Conservation (phyloP, 1,140 invertebrate species). For the Pteromalus puparum region DNA sequence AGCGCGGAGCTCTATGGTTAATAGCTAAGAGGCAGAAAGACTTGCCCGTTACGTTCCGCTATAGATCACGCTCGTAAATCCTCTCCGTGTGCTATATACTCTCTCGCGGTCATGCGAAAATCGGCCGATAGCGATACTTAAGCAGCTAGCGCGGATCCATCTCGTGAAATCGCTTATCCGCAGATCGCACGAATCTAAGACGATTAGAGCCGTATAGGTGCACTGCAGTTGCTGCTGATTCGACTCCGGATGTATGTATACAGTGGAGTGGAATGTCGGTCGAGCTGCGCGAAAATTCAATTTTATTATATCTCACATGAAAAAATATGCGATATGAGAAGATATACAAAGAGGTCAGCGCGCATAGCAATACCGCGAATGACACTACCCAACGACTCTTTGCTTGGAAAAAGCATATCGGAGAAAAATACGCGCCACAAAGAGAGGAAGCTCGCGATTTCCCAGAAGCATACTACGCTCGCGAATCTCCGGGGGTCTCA, state of each 20-base stretch:
- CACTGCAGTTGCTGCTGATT: background rate
- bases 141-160: background rate
- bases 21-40: background rate
- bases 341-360: no score
- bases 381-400: background rate
- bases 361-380: background rate
- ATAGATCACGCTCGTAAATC: slow-evolving; percentile 34
- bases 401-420: background rate
- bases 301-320: no score
- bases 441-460: background rate
- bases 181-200: background rate
- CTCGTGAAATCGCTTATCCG: background rate
- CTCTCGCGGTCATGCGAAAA: background rate
- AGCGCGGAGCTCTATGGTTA: background rate
- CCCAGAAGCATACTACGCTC: background rate
- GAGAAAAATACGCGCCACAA: background rate
- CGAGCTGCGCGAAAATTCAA: no score
- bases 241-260: background rate
- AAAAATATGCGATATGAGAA: no score
- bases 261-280: background rate
- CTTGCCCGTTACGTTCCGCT: slow-evolving; percentile 11
- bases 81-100: background rate
- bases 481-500: background rate
- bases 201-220: background rate
- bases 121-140: background rate